Conservation (phyloP, 2,113 vertebrate species). For the Amazona vittata region DNA sequence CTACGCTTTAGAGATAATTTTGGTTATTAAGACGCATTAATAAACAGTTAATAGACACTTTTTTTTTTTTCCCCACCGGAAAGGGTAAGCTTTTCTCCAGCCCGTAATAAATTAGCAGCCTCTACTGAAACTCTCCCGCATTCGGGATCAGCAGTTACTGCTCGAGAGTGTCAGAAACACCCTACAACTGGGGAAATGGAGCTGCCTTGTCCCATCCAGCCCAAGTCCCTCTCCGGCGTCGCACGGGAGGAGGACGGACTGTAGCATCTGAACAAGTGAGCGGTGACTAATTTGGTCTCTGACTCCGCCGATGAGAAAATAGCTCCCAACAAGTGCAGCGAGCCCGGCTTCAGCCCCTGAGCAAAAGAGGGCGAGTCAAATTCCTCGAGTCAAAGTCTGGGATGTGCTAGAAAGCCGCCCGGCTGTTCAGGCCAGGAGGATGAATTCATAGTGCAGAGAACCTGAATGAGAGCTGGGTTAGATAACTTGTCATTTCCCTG, state of each 20-base stretch:
- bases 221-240: background rate
- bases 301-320: background rate
- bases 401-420: conserved; percentile 26
- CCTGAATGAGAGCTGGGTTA: background rate
- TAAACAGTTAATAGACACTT: conserved; percentile 30
- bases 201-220: background rate
- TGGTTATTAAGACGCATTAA: conserved; percentile 59
- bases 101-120: background rate
- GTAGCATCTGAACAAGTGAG: background rate
- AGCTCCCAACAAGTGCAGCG: background rate
- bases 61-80: background rate
- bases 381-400: conserved; percentile 43
- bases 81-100: background rate
- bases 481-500: conserved; percentile 42
- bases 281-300: conserved; percentile 8
- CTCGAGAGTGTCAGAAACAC: background rate
- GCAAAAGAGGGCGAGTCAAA: conserved; percentile 51
- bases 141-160: background rate
- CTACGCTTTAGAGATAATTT: conserved; percentile 40
- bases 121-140: background rate
- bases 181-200: background rate
- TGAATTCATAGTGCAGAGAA: background rate
- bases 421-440: background rate
- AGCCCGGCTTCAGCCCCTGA: conserved; percentile 30
- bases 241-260: background rate